These are phyloP conservation scores for Liparis tanakae DNA, from an alignment of 2,797 vertebrate species.

Conservation along the genomic window DNA sequence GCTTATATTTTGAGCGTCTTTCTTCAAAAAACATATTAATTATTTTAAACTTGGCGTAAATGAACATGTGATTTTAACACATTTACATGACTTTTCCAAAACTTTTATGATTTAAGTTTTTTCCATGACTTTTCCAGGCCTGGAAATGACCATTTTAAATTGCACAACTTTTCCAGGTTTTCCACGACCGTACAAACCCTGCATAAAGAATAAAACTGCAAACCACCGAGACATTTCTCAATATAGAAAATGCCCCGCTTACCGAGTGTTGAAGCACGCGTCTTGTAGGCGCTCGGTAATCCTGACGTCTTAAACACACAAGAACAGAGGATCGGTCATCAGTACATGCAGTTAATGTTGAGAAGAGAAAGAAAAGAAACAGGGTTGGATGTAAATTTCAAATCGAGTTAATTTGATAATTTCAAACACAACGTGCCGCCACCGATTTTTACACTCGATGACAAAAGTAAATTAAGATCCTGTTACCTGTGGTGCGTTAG, in stretches of 20 bases:
- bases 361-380: too few species aligned
- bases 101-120: too few species aligned
- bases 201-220: background rate
- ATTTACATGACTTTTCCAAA: too few species aligned
- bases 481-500: conserved; percentile 46
- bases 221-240: background rate
- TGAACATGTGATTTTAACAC: too few species aligned
- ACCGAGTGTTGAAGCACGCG: conserved; percentile 57
- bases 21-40: too few species aligned
- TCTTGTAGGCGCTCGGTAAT: conserved; percentile 41
- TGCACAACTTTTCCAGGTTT: too few species aligned
- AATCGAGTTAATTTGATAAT: too few species aligned
- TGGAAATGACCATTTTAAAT: too few species aligned
- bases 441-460: background rate
- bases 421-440: background rate
- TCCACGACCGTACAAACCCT: too few species aligned
- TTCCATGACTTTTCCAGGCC: too few species aligned
- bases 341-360: background rate
- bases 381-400: background rate
- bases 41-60: too few species aligned
- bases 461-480: background rate
- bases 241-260: conserved; percentile 8
- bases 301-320: conserved; percentile 51
- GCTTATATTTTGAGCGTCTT: too few species aligned
- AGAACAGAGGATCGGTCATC: conserved; percentile 8